Base-by-base conservation (phyloP, 2,888 invertebrate species). In the Diaphora mendica region DNA sequence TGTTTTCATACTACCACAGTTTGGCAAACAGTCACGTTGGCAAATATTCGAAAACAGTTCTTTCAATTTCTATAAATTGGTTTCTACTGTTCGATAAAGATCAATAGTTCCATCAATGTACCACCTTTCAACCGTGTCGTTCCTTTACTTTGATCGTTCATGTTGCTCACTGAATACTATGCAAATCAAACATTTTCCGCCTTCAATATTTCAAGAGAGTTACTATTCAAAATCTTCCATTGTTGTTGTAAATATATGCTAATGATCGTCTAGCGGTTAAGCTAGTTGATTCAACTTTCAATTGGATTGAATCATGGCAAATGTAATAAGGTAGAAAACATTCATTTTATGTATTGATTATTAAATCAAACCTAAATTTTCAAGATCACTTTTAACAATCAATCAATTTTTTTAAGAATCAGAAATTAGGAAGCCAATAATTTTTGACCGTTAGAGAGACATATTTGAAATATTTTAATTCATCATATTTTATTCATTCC, bases 111-210 rank as follows among this genome's bases (percentile, higher is more conserved):
- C 73, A 78, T 74, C 78, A 79, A 68, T 65, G 68, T 70, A 72
- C 75, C 69, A 80, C 79, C 79, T 77, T 78, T 74, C 73, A 73
- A 81, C 82, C 76, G 74, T 73, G 64, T 74, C 65, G 65, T 80
- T 79, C 76, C 68, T 72, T 76, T 71, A 33, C 72, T 79, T 82
- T 81, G 76, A 81, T 74, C 73, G 76, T 73, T 68, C 77, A 59
- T 75, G 71, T 69, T 71, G 59, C 65, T 79, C 70, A 72, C 78
- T 79, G 79, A 80, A 85, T 85, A 82, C 78, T 88, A 90, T 90
- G 89, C 85, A 89, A 91, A 91, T 90, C 79, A 83, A 84, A 82
- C 82, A 80, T 85, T 89, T 85, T 79, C 81, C 79, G 75, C 71
- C 75, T 75, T 65, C 77, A 80, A 88, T 85, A 87, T 87, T 89